Evolutionary conservation across 2,797 vertebrate genomes (phyloP).

Genomic region (Cuniculus paca): DNA sequence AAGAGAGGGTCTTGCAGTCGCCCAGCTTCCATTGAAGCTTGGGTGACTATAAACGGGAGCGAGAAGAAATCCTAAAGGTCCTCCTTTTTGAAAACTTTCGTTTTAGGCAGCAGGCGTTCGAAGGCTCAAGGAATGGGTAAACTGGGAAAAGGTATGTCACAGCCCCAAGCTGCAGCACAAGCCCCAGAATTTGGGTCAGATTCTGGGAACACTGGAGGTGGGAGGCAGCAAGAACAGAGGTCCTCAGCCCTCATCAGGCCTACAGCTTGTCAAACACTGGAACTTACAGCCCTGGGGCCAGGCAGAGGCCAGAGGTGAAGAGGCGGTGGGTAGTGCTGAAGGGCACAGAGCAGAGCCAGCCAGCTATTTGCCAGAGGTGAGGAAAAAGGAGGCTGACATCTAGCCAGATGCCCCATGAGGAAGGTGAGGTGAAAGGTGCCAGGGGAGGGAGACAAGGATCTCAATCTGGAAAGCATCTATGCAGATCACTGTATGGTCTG

Average conservation of each 20-base stretch:
- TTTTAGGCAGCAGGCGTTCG: background rate
- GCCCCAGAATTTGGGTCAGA: background rate
- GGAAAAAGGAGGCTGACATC: background rate
- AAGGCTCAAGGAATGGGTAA: background rate
- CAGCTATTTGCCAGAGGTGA: background rate
- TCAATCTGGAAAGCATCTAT: background rate
- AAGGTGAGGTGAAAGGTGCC: background rate
- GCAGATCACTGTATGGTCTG: background rate
- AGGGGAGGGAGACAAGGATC: background rate
- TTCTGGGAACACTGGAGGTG: background rate
- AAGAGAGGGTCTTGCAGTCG: background rate
- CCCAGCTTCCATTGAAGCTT: background rate
- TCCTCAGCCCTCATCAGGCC: background rate
- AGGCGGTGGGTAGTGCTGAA: background rate
- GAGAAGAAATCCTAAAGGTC: background rate
- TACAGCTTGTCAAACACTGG: background rate
- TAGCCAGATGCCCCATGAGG: background rate
- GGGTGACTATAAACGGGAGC: background rate
- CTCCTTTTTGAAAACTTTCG: slow-evolving; percentile 29
- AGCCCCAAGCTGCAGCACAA: background rate
- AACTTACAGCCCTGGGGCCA: background rate
- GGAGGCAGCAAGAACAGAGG: background rate
- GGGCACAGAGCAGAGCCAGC: background rate
- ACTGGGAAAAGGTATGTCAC: background rate
- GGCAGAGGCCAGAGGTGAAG: background rate